Conservation (phyloP, 1,140 invertebrate species). For the Drosophila gunungcola region DNA sequence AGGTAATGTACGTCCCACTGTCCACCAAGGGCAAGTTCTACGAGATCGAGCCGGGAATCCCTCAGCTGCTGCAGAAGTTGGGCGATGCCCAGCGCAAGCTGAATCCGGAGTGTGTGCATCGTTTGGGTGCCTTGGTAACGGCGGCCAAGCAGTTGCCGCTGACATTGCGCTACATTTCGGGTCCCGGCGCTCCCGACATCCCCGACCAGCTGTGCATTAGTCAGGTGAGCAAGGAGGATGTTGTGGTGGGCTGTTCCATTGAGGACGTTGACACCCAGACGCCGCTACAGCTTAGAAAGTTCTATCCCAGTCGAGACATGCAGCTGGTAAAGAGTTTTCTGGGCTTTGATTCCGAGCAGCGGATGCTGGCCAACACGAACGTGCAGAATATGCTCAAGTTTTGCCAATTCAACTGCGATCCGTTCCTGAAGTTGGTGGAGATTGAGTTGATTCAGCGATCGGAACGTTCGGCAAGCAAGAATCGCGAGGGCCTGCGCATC, state of each 20-base stretch:
- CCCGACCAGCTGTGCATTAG: slow-evolving; percentile 78
- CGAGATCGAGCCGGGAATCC: slow-evolving; percentile 81
- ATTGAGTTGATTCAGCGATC: slow-evolving; percentile 84
- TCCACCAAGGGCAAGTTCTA: slow-evolving; percentile 84
- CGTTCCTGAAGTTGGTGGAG: slow-evolving; percentile 77
- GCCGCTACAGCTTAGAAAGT: slow-evolving; percentile 70
- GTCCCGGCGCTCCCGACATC: slow-evolving; percentile 59
- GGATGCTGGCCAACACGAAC: slow-evolving; percentile 87
- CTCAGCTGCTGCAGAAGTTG: slow-evolving; percentile 77
- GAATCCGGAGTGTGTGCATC: slow-evolving; percentile 84
- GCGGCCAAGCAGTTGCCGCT: slow-evolving; percentile 72
- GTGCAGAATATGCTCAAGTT: slow-evolving; percentile 88
- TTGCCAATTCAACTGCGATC: slow-evolving; percentile 87
- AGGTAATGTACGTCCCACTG: slow-evolving; percentile 81
- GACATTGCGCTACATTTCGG: slow-evolving; percentile 78
- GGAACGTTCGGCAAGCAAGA: slow-evolving; percentile 85
- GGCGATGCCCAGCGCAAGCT: slow-evolving; percentile 68
- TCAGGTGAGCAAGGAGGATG: slow-evolving; percentile 75
- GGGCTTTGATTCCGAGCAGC: slow-evolving; percentile 87
- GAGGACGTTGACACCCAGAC: slow-evolving; percentile 72
- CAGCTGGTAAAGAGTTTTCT: slow-evolving; percentile 86
- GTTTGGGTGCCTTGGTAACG: slow-evolving; percentile 67
- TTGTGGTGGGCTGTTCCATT: slow-evolving; percentile 80
- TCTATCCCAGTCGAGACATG: slow-evolving; percentile 86
- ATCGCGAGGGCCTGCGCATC: slow-evolving; percentile 85